Evolutionary conservation across 92 coral and sea anemone genomes (phyloP).

Genomic region (Paragorgia papillata): DNA sequence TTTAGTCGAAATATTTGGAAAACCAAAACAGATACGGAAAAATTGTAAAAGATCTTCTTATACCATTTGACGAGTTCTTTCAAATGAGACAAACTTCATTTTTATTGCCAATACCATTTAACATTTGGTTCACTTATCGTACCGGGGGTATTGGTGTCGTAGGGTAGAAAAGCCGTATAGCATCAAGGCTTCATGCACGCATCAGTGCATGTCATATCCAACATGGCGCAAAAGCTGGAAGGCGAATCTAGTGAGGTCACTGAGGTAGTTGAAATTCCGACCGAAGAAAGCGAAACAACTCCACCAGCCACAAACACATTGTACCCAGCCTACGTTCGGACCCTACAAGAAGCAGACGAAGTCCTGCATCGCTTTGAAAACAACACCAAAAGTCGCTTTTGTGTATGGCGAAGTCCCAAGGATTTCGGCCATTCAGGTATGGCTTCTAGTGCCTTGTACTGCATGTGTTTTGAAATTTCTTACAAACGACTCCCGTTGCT

Average conservation of each 20-base stretch:
- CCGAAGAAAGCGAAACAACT: constrained; percentile 8
- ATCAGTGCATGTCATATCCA: too few relatives aligned
- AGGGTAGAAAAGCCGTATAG: too few relatives aligned
- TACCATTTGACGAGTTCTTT: too few relatives aligned
- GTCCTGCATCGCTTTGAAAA: constrained; percentile 41
- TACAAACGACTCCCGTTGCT: neutral
- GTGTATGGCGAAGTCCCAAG: constrained; percentile 48
- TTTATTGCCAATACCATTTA: too few relatives aligned
- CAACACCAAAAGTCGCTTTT: constrained; percentile 46
- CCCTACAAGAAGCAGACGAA: constrained; percentile 36
- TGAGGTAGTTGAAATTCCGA: neutral
- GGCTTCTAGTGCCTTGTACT: constrained; percentile 11
- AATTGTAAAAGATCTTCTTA: too few relatives aligned
- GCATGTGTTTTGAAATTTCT: neutral
- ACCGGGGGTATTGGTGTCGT: too few relatives aligned
- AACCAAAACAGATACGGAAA: too few relatives aligned
- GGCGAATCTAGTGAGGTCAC: neutral
- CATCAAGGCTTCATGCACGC: too few relatives aligned
- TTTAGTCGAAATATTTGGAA: too few relatives aligned
- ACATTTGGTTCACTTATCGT: too few relatives aligned
- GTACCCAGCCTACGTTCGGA: constrained; percentile 29
- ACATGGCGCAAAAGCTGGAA: constrained; percentile 15
- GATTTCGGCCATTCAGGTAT: constrained; percentile 49
- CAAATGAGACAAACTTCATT: too few relatives aligned
- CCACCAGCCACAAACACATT: constrained; percentile 13